These are phyloP conservation scores for Eristalis arbustorum DNA, from an alignment of 2,888 invertebrate species.

Conservation along the genomic window DNA sequence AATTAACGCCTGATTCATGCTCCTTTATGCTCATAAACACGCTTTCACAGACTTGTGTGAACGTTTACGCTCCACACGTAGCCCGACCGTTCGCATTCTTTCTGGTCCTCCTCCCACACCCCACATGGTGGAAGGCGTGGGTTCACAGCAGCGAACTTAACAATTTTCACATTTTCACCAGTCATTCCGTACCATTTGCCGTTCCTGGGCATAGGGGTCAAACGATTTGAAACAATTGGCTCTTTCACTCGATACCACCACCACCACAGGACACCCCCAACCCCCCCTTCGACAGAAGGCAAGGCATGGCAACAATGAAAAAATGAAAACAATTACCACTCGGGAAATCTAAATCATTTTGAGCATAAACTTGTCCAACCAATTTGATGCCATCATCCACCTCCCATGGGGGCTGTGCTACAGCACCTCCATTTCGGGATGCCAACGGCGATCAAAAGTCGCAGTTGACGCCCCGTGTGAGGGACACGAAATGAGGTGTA, in stretches of 20 bases:
- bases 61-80: not conserved
- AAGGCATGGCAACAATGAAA: constrained; percentile 7
- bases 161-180: constrained; percentile 62
- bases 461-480: constrained; percentile 37
- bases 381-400: constrained; percentile 50
- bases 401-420: not conserved
- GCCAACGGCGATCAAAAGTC: constrained; percentile 61
- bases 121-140: not conserved
- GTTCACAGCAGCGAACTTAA: constrained; percentile 24
- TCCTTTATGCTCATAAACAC: constrained; percentile 25
- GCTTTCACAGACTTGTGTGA: not conserved
- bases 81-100: not conserved
- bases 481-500: constrained; percentile 7
- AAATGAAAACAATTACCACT: constrained; percentile 58
- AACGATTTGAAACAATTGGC: constrained; percentile 67
- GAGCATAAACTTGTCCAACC: constrained; percentile 64
- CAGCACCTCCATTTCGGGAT: not conserved
- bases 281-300: not conserved
- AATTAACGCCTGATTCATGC: constrained; percentile 52
- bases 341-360: constrained; percentile 67
- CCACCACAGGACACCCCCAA: not conserved
- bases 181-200: constrained; percentile 61
- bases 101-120: constrained; percentile 41
- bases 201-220: constrained; percentile 55
- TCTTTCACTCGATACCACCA: constrained; percentile 22